These are phyloP conservation scores for Acanthaster planci DNA, from an alignment of 35 echinoderm and acorn worm genomes.

Conservation along the genomic window DNA sequence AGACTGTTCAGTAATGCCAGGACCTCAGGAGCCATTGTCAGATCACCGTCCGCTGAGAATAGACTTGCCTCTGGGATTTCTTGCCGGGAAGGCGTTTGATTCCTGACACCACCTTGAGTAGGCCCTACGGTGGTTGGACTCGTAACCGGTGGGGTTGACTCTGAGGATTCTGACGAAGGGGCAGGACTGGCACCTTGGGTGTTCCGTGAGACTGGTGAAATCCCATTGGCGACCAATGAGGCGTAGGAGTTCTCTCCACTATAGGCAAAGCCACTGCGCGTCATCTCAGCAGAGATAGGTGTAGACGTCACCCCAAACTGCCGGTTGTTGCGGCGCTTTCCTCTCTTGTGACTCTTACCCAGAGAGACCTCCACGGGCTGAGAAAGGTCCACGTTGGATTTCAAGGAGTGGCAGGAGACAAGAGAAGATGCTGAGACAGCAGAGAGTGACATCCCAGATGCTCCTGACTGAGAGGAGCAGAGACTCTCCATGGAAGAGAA, in stretches of 20 bases:
- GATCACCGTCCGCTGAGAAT: neutral
- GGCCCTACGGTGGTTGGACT: neutral
- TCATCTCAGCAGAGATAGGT: slow-evolving; percentile 6
- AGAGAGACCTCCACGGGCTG: slow-evolving; percentile 7
- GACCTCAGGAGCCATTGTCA: slow-evolving; percentile 43
- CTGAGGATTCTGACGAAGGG: slow-evolving; percentile 19
- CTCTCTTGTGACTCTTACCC: slow-evolving; percentile 10
- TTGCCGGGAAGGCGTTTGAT: slow-evolving; percentile 5
- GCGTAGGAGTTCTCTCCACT: slow-evolving; percentile 9
- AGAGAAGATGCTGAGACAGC: slow-evolving; percentile 88
- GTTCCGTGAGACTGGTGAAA: neutral
- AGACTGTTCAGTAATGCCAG: slow-evolving; percentile 26
- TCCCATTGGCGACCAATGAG: neutral
- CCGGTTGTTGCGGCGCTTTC: slow-evolving; percentile 26
- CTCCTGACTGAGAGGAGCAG: slow-evolving; percentile 83
- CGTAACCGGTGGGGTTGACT: neutral
- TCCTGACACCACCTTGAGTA: neutral
- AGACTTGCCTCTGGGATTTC: neutral
- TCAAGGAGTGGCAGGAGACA: slow-evolving; percentile 93
- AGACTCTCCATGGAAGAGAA: slow-evolving; percentile 99
- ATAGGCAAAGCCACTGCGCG: slow-evolving; percentile 17
- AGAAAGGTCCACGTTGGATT: slow-evolving; percentile 16
- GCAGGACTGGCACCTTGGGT: neutral
- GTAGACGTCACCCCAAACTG: slow-evolving; percentile 43
- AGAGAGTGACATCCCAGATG: slow-evolving; percentile 79